Conservation (phyloP, 2,888 invertebrate genomes). For the Autographa gamma region DNA sequence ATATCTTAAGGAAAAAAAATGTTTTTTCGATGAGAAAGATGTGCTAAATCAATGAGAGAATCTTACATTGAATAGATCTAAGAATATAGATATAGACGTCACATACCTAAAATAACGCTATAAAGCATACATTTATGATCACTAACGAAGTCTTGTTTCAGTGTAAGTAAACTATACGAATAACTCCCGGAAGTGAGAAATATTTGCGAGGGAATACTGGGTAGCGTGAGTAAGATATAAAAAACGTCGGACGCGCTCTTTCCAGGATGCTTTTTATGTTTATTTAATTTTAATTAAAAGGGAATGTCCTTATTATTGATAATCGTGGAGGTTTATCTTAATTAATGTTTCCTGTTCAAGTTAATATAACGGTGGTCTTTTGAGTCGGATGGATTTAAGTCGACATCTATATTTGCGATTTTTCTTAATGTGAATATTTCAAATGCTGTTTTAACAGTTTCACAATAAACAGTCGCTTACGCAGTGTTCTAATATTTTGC, state of each 20-base stretch:
- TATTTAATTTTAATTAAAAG: conserved; percentile 40
- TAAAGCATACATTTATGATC: conserved; percentile 3
- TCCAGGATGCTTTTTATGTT: conserved; percentile 33
- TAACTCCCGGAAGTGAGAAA: conserved; percentile 29
- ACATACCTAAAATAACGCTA: conserved; percentile 10
- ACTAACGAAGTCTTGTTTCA: conserved; percentile 17
- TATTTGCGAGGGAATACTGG: conserved; percentile 26
- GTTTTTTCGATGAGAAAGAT: too few species aligned
- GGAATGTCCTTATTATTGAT: conserved; percentile 36
- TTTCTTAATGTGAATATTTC: neutral
- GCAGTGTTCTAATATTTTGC: too few species aligned
- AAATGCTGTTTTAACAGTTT: too few species aligned
- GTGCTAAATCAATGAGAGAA: neutral
- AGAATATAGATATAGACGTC: conserved; percentile 14
- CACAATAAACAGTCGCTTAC: too few species aligned
- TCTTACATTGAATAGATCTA: neutral
- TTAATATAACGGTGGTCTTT: conserved; percentile 4
- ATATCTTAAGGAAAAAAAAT: too few species aligned
- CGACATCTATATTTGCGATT: neutral
- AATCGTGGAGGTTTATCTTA: conserved; percentile 5
- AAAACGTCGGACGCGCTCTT: conserved; percentile 26
- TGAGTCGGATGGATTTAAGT: neutral
- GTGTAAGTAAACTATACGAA: conserved; percentile 23
- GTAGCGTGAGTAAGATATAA: conserved; percentile 18
- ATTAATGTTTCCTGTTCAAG: conserved; percentile 5